phyloP scores from a whole-genome alignment of 2,113 vertebrate genomes.

The Indicator maculatus region DNA sequence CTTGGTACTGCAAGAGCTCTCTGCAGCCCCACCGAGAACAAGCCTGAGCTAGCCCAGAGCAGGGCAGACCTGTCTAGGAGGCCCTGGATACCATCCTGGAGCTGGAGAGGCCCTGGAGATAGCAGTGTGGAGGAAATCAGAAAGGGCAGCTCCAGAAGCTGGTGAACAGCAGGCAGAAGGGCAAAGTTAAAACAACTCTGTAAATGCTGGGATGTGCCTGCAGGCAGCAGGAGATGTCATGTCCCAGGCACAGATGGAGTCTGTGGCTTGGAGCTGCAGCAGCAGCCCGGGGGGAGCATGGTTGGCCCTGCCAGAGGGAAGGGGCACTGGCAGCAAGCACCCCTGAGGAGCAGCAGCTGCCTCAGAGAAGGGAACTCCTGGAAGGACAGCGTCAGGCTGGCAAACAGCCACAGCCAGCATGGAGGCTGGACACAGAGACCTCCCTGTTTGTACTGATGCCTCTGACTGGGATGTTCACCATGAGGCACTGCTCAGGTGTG shows the following conservation, averaged over 20 bases:
- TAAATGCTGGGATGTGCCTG: background rate
- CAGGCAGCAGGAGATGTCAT: background rate
- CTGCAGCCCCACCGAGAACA: background rate
- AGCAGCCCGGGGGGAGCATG: accelerated
- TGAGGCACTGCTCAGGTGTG: background rate
- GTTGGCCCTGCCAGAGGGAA: background rate
- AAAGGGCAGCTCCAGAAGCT: background rate
- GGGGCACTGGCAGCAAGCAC: background rate
- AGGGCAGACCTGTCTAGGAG: accelerated
- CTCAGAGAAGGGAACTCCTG: background rate
- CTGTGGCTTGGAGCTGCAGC: background rate
- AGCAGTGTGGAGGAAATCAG: background rate
- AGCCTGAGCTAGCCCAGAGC: background rate
- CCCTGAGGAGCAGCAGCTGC: accelerated
- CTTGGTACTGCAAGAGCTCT: background rate
- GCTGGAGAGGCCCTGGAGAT: background rate
- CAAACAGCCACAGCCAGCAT: background rate
- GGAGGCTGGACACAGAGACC: background rate
- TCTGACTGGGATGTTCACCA: background rate
- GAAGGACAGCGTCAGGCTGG: background rate
- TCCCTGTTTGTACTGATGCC: background rate
- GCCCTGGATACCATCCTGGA: background rate
- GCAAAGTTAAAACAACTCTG: conserved; percentile 12
- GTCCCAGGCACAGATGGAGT: conserved; percentile 19
- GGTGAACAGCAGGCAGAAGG: conserved; percentile 45